A percentile compares a stretch with the other conserved stretches of the same genome.
Conservation (phyloP, 2,797 vertebrate species). For the Lycodopsis pacificus region DNA sequence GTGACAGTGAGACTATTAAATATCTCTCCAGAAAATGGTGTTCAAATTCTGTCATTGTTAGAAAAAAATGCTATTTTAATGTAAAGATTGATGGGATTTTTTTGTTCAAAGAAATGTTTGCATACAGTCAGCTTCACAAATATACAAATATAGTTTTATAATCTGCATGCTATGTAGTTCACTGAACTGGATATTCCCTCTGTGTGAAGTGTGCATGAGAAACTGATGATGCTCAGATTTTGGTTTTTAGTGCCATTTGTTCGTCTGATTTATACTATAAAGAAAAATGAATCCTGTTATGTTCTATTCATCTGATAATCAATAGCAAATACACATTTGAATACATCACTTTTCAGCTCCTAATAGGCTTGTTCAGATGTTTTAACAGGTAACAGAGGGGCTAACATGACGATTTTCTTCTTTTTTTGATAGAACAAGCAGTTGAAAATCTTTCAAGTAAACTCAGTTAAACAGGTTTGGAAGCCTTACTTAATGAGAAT, state of each 20-base stretch:
- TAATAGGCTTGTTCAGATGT: conserved; percentile 45
- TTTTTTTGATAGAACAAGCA: conserved; percentile 83
- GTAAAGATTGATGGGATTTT: background rate
- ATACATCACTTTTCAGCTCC: conserved; percentile 21
- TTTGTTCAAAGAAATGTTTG: conserved; percentile 36
- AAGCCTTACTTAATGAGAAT: conserved; percentile 72
- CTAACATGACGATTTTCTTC: conserved; percentile 77
- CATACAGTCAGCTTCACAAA: conserved; percentile 21
- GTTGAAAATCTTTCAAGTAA: conserved; percentile 85
- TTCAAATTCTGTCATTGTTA: conserved; percentile 23
- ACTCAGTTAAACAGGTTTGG: conserved; percentile 83
- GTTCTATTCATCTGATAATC: conserved; percentile 14
- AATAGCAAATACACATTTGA: conserved; percentile 19
- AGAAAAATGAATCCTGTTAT: conserved; percentile 7
- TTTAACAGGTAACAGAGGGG: conserved; percentile 39
- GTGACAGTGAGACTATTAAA: conserved; percentile 3
- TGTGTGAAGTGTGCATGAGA: conserved; percentile 55
- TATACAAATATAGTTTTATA: background rate
- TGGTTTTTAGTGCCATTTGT: conserved; percentile 33
- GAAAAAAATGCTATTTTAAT: background rate
- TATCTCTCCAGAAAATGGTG: conserved; percentile 10
- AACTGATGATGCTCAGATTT: conserved; percentile 27
- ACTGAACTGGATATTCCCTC: conserved; percentile 16
- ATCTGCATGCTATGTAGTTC: conserved; percentile 52
- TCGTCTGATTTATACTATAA: conserved; percentile 28